Base-by-base conservation (phyloP, 1,140 invertebrate species). In the Drosophila truncata region DNA sequence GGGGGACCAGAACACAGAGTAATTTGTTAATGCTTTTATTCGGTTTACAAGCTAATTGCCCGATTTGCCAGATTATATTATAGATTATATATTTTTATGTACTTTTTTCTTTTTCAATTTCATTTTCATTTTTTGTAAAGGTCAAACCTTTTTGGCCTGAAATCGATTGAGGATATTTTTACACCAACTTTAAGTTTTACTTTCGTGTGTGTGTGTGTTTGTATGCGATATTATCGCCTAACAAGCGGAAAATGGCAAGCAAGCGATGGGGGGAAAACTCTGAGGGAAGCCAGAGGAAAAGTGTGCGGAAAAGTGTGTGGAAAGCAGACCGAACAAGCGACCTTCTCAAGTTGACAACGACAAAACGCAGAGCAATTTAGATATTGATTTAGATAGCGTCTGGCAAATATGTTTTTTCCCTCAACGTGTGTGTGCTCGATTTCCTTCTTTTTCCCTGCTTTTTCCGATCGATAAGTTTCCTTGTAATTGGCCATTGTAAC, bases 321-420 rank as follows among this genome's bases (percentile, higher is more conserved):
- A 18, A 20, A 58, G 37, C 10, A 57, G 10, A 33, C 11, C 20
- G 16, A 23, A 20, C 5, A 6, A 18, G 3, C 18, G 42, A 50
- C 49, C 74, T 49, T 35, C 52, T 62, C 52, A 52, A 77, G 57
- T 62, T 59, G 64, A 70, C 64, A 77, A 55, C 58, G 67, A 63
- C 59, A 80, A 69, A 55, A 65, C 54, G 71, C 64, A 71, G 46
- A 71, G 78, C 78, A 76, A 81, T 81, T 81, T 81, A 81, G 78
- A 76, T 76, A 81, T 81, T 81, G 79, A 81, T 81, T 81, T 81
- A 71, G 78, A 81, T 76, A 81, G 78, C 71, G 60, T 46, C 64
- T 69, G 49, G 70, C 67, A 73, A 72, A 72, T 61, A 71, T 71
- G 52, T 71, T 71, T 23, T 10, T 33, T 23, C 35, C 33, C 35